Conservation (phyloP, 2,113 vertebrate species). For the Elephantulus edwardii region DNA sequence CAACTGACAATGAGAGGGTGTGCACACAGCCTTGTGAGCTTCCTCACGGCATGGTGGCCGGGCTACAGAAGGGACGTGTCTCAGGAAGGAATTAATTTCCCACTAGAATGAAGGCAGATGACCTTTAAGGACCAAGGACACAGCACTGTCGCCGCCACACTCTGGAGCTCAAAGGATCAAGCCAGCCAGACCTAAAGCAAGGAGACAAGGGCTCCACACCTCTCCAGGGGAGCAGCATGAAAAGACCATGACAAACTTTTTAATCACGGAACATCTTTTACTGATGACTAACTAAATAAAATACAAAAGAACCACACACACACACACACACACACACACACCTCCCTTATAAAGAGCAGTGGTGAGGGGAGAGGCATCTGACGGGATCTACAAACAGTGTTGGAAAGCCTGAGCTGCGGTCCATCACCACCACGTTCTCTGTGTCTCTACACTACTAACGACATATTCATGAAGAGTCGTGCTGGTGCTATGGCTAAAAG, state of each 20-base stretch:
- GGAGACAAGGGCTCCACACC: background rate
- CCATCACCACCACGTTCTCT: background rate
- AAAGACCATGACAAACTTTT: background rate
- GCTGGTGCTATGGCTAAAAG: too few species aligned
- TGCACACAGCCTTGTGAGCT: background rate
- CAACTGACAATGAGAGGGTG: background rate
- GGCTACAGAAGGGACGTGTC: background rate
- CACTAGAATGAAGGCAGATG: background rate
- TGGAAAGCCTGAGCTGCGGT: fast-evolving
- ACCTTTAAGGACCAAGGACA: background rate
- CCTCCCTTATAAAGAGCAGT: background rate
- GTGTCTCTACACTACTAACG: background rate
- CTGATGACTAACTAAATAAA: background rate
- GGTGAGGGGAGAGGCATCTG: background rate
- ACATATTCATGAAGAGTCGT: too few species aligned
- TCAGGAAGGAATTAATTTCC: background rate
- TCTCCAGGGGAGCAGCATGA: background rate
- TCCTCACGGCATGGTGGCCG: background rate
- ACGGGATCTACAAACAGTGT: too few species aligned
- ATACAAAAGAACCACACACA: background rate
- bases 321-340: too few species aligned
- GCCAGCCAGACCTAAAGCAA: background rate
- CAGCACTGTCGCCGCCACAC: background rate
- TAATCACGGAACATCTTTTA: background rate
- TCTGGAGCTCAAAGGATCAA: background rate